Conservation (phyloP, 2,113 vertebrate genomes). For the Monopterus albus region DNA sequence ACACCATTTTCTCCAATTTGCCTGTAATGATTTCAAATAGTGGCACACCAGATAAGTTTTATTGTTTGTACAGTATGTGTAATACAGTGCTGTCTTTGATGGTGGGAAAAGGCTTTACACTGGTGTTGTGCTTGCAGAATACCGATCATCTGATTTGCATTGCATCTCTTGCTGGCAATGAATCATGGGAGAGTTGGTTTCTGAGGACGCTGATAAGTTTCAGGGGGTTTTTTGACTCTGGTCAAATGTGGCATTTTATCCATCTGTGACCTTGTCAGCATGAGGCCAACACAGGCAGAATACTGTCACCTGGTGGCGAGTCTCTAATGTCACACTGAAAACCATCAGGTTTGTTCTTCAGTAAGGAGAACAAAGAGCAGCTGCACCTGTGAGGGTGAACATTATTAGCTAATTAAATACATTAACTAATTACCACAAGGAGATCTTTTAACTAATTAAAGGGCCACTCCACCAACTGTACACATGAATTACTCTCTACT, state of each 20-base stretch:
- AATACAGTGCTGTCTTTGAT: constrained; percentile 35
- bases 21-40: constrained; percentile 35
- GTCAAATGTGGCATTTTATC: constrained; percentile 22
- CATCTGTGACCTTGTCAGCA: constrained; percentile 16
- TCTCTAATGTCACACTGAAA: constrained; percentile 22
- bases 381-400: neutral
- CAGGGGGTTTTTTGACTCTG: constrained; percentile 16
- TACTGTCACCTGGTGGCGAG: constrained; percentile 69
- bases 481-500: neutral
- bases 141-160: constrained; percentile 43
- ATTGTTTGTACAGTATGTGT: constrained; percentile 6
- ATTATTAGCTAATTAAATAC: neutral
- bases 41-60: constrained; percentile 37
- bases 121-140: constrained; percentile 36
- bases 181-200: constrained; percentile 16
- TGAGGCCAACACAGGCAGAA: constrained; percentile 47
- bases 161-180: constrained; percentile 9
- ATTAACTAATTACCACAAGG: neutral
- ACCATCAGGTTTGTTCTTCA: neutral
- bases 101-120: constrained; percentile 8
- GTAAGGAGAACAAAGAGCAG: neutral
- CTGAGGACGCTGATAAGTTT: constrained; percentile 5
- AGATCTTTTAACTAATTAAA: neutral
- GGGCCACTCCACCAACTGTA: neutral
- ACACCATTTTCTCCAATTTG: constrained; percentile 21